A percentile compares a stretch with the other conserved stretches of the same genome.
These are phyloP conservation scores for Mamestra brassicae DNA, from an alignment of 2,888 invertebrate species.

Conservation along the genomic window DNA sequence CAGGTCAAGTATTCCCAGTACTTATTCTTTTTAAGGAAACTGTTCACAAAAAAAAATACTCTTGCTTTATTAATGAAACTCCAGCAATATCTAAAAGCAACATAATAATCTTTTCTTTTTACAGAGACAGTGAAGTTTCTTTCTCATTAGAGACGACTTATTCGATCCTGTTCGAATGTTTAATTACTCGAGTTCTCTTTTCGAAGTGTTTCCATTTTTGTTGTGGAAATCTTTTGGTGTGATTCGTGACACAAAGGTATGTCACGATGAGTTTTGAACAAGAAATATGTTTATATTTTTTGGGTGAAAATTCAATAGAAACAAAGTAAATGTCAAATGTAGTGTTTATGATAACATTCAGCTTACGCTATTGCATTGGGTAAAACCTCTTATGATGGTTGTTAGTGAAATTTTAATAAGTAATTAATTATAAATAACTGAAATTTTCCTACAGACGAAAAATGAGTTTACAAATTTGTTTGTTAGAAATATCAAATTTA, in stretches of 20 bases:
- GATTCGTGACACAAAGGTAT: background rate
- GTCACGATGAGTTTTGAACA: background rate
- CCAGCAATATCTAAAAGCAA: slow-evolving; percentile 25
- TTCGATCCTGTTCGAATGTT: slow-evolving; percentile 62
- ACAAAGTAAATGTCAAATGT: no score
- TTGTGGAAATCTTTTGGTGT: slow-evolving; percentile 15
- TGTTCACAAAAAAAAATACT: slow-evolving; percentile 29
- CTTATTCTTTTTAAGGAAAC: slow-evolving; percentile 16
- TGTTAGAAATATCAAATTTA: background rate
- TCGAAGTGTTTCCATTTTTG: slow-evolving; percentile 37
- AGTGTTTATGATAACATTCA: no score
- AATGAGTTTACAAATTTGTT: background rate
- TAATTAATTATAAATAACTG: no score
- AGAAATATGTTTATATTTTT: background rate
- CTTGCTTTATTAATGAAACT: slow-evolving; percentile 38
- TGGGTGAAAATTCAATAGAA: background rate
- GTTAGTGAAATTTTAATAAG: background rate
- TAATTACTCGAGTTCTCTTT: slow-evolving; percentile 66
- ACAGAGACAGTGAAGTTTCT: slow-evolving; percentile 53
- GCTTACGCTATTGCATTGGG: no score
- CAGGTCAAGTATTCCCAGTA: slow-evolving; percentile 25
- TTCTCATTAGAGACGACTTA: slow-evolving; percentile 55
- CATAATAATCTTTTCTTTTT: slow-evolving; percentile 42
- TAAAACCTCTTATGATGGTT: no score
- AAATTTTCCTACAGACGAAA: no score